These are phyloP conservation scores for Enteromius radiatus DNA, from an alignment of 2,797 vertebrate genomes.

Conservation along the genomic window DNA sequence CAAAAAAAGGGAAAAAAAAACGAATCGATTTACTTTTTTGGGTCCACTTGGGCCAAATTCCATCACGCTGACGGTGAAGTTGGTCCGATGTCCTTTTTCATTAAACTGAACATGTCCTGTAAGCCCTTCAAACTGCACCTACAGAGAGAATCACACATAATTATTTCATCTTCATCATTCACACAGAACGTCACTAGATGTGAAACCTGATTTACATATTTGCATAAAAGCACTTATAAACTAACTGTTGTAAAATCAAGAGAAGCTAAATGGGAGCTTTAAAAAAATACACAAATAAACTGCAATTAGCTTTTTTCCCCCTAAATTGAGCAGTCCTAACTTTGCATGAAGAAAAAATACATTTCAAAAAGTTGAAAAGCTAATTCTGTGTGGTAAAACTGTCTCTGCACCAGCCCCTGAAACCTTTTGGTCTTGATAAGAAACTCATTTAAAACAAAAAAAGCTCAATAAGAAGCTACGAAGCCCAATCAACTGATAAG, in stretches of 20 bases:
- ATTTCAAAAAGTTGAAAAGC: background rate
- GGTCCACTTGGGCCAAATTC: conserved; percentile 87
- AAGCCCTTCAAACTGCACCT: conserved; percentile 92
- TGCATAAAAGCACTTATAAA: background rate
- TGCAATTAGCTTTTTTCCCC: background rate
- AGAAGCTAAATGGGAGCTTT: background rate
- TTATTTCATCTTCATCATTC: conserved; percentile 1
- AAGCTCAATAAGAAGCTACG: background rate
- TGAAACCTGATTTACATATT: background rate
- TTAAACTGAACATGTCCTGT: conserved; percentile 94
- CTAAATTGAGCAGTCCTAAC: too few relatives aligned
- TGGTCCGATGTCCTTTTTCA: conserved; percentile 91
- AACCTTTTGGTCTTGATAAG: background rate
- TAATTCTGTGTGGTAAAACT: background rate
- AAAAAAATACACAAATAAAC: background rate
- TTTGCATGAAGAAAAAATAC: background rate
- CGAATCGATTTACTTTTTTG: conserved; percentile 81
- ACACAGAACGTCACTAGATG: background rate
- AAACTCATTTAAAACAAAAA: background rate
- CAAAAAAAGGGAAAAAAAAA: background rate
- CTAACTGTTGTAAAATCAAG: background rate
- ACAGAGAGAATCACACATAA: conserved; percentile 42
- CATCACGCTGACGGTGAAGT: conserved; percentile 90
- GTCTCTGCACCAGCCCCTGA: background rate
- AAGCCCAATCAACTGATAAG: background rate